phyloP scores from a whole-genome alignment of 2,888 invertebrate species.

The Silvanus unidentatus region DNA sequence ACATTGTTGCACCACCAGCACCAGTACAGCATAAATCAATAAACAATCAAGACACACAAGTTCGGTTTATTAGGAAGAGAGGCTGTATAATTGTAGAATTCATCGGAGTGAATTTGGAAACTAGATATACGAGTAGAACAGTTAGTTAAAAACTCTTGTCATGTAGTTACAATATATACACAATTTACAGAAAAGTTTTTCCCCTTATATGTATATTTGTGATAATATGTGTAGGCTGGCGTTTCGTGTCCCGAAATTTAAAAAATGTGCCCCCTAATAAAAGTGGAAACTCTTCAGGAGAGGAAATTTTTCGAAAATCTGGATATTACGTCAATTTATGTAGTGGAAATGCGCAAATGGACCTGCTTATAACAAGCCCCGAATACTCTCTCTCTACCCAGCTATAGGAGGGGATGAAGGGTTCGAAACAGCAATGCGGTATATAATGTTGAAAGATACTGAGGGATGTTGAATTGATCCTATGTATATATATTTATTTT shows the following conservation, averaged over 20 bases:
- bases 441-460: slow-evolving; percentile 5
- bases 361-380: too few species aligned
- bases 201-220: too few species aligned
- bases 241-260: slow-evolving; percentile 27
- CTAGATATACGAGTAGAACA: too few species aligned
- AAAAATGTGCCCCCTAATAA: slow-evolving; percentile 19
- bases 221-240: slow-evolving; percentile 35
- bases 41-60: slow-evolving; percentile 11
- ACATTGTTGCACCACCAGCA: slow-evolving; percentile 17
- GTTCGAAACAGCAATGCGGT: slow-evolving; percentile 5
- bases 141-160: too few species aligned
- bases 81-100: too few species aligned
- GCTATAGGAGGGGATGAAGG: slow-evolving; percentile 4
- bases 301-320: background rate
- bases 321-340: background rate
- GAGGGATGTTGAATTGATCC: slow-evolving; percentile 2
- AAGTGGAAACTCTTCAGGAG: slow-evolving; percentile 4
- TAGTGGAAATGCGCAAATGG: background rate
- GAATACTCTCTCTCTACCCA: too few species aligned
- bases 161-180: too few species aligned
- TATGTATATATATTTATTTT: slow-evolving; percentile 1
- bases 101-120: too few species aligned
- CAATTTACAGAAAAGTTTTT: too few species aligned
- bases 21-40: slow-evolving; percentile 10
- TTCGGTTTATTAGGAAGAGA: too few species aligned